Conservation (phyloP, 2,888 invertebrate genomes). For the Ectemnius cavifrons region DNA sequence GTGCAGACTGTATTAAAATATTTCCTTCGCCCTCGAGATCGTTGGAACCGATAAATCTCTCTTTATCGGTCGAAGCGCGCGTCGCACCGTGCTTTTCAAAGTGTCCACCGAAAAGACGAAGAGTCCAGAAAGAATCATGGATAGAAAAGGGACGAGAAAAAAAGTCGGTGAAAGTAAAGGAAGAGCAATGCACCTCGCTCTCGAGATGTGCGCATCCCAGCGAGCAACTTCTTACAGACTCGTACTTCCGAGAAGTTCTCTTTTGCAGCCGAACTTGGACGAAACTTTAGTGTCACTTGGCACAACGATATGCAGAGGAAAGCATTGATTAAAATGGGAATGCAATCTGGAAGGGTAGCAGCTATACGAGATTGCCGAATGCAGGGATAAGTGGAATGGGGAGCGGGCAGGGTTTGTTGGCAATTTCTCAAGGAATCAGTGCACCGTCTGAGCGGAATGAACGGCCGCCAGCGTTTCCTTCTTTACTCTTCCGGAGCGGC, state of each 20-base stretch:
- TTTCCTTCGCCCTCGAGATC: conserved; percentile 15
- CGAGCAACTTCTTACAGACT: conserved; percentile 28
- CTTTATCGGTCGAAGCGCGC: conserved; percentile 46
- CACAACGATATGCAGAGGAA: no score
- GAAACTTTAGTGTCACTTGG: not conserved
- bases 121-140: conserved; percentile 24
- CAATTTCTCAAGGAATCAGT: conserved; percentile 74
- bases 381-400: not conserved
- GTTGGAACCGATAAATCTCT: conserved; percentile 60
- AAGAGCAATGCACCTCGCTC: conserved; percentile 32
- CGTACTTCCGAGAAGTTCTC: conserved; percentile 33
- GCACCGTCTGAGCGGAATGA: conserved; percentile 70
- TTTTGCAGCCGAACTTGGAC: conserved; percentile 10
- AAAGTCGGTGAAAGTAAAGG: conserved; percentile 17
- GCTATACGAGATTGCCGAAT: no score
- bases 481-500: conserved; percentile 20
- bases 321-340: no score
- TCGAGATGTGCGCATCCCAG: conserved; percentile 31
- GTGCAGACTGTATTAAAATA: conserved; percentile 22
- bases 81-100: conserved; percentile 62
- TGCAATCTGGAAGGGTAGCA: no score
- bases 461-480: conserved; percentile 41
- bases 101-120: conserved; percentile 46
- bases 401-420: conserved; percentile 62
- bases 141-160: conserved; percentile 24